phyloP scores from a whole-genome alignment of 2,113 vertebrate species.

The Nicator chloris region DNA sequence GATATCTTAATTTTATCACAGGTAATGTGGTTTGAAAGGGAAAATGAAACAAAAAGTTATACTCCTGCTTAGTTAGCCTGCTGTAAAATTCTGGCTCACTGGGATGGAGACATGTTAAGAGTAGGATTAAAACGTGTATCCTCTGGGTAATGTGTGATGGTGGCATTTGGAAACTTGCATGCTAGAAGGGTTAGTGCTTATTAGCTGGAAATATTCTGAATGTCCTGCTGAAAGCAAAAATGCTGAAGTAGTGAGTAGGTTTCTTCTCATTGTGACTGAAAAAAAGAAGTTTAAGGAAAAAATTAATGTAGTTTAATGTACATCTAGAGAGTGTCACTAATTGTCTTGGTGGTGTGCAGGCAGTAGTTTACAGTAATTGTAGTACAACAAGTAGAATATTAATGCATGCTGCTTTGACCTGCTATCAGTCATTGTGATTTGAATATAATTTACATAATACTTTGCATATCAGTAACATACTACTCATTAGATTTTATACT shows the following conservation, averaged over 20 bases:
- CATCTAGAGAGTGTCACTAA: neutral
- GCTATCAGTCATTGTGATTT: neutral
- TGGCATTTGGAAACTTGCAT: conserved; percentile 4
- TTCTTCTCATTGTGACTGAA: conserved; percentile 24
- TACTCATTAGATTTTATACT: neutral
- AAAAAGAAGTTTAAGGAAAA: conserved; percentile 16
- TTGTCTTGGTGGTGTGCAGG: conserved; percentile 4
- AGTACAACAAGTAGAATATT: neutral
- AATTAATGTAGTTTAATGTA: neutral
- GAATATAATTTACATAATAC: neutral
- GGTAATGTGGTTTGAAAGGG: neutral
- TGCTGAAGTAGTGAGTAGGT: neutral
- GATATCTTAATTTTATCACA: neutral
- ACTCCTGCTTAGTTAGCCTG: neutral
- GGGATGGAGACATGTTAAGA: neutral
- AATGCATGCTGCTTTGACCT: conserved; percentile 27
- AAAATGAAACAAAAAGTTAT: conserved; percentile 3
- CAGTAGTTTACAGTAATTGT: conserved; percentile 18
- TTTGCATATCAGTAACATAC: neutral
- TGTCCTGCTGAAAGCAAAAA: neutral
- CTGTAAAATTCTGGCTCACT: neutral
- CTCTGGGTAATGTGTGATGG: neutral
- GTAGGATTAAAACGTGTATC: neutral
- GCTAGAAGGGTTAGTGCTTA: neutral
- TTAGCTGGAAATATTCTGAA: neutral